These are phyloP conservation scores for Oscheius sp. DNA, from an alignment of 2,888 invertebrate genomes.

Conservation along the genomic window DNA sequence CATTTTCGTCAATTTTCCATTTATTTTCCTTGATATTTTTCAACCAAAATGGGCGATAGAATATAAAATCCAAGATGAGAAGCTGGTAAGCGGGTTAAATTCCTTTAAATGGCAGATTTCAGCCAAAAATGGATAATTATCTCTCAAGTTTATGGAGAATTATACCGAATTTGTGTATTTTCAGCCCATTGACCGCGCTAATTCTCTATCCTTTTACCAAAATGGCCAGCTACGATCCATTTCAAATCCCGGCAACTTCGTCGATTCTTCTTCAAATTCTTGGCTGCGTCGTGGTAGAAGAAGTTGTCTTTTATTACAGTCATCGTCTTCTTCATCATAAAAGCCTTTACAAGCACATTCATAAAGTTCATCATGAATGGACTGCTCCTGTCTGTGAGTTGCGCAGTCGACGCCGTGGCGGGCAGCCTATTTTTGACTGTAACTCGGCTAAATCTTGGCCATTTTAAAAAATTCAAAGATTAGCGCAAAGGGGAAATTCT, in stretches of 20 bases:
- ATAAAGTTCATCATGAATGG: conserved; percentile 90
- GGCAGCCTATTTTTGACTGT: no score
- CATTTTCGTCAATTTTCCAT: conserved; percentile 76
- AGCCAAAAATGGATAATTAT: conserved; percentile 10
- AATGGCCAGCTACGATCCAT: background rate
- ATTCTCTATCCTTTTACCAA: background rate
- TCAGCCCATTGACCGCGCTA: background rate
- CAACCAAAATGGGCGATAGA: conserved; percentile 81
- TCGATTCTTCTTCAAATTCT: conserved; percentile 74
- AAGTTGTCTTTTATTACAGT: conserved; percentile 86
- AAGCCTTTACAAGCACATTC: conserved; percentile 83
- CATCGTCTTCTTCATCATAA: conserved; percentile 84
- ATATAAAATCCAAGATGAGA: conserved; percentile 86
- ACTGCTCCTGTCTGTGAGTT: conserved; percentile 81
- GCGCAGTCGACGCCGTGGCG: no score
- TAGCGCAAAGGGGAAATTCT: background rate
- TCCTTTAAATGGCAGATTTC: background rate
- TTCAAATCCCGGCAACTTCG: background rate
- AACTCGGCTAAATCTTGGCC: no score
- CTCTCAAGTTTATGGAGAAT: background rate
- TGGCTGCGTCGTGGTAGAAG: conserved; percentile 82
- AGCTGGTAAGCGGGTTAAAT: conserved; percentile 78
- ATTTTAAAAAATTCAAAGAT: no score
- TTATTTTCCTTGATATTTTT: conserved; percentile 82
- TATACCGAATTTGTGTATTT: background rate